Evolutionary conservation across 23 tunicate genomes (phyloP).

Genomic region (Ascidia mentula): DNA sequence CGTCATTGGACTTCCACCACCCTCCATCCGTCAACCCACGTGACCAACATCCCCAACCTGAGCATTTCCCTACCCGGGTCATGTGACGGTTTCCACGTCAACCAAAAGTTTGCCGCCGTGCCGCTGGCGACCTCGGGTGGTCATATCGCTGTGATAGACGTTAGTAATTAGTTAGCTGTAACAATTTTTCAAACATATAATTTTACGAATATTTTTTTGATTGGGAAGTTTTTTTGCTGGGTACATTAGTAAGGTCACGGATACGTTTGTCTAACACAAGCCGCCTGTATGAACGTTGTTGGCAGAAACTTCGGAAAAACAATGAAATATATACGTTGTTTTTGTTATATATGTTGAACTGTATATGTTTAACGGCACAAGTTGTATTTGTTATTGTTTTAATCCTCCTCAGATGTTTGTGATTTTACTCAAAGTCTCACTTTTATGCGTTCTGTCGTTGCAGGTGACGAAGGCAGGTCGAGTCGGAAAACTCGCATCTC

Average conservation of each 20-base stretch:
- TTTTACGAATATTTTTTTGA: background rate
- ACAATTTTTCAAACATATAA: background rate
- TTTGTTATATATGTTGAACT: no score
- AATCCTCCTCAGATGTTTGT: no score
- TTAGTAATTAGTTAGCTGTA: no score
- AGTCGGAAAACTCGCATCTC: slow-evolving; percentile 2
- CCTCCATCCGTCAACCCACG: slow-evolving; percentile 73
- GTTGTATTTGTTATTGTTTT: no score
- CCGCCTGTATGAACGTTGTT: no score
- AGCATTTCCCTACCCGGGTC: slow-evolving; percentile 32
- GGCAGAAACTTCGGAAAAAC: no score
- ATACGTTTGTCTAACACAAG: no score
- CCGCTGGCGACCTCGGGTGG: slow-evolving; percentile 83
- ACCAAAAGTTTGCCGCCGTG: slow-evolving; percentile 55
- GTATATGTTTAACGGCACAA: no score
- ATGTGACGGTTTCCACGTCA: slow-evolving; percentile 54
- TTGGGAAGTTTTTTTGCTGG: background rate
- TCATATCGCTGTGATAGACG: slow-evolving; percentile 60
- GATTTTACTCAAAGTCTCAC: no score
- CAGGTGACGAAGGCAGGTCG: slow-evolving; percentile 80
- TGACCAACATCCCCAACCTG: slow-evolving; percentile 52
- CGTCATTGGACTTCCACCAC: slow-evolving; percentile 78
- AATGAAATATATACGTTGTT: no score
- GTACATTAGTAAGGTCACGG: background rate
- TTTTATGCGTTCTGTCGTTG: background rate